Evolutionary conservation across 2,888 invertebrate species (phyloP).

Genomic region (Exephanes ischioxanthus): DNA sequence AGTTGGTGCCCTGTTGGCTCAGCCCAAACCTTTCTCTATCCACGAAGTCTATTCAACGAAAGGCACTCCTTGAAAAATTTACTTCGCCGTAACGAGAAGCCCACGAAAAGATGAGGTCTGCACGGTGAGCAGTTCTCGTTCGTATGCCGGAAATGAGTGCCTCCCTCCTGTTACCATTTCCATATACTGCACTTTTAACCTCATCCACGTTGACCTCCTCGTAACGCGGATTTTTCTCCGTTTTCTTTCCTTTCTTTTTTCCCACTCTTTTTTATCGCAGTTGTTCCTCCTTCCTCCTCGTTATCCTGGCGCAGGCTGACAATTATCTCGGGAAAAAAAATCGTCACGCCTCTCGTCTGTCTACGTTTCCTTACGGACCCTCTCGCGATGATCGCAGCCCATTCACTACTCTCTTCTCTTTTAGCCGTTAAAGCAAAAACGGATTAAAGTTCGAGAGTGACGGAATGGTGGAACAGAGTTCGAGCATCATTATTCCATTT

Average conservation of each 20-base stretch:
- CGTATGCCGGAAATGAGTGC: slow-evolving; percentile 51
- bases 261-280: slow-evolving; percentile 24
- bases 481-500: slow-evolving; percentile 45
- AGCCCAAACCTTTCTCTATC: slow-evolving; percentile 34
- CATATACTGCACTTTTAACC: slow-evolving; percentile 15
- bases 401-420: slow-evolving; percentile 34
- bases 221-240: slow-evolving; percentile 26
- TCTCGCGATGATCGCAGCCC: slow-evolving; percentile 31
- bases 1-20: slow-evolving; percentile 18
- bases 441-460: neutral
- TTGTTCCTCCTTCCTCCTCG: slow-evolving; percentile 33
- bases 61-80: slow-evolving; percentile 79
- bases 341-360: slow-evolving; percentile 51
- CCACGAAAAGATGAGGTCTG: slow-evolving; percentile 75
- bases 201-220: slow-evolving; percentile 24
- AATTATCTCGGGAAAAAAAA: slow-evolving; percentile 59
- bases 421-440: slow-evolving; percentile 1
- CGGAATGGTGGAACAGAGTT: slow-evolving; percentile 20
- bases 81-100: slow-evolving; percentile 78
- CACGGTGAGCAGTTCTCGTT: slow-evolving; percentile 53
- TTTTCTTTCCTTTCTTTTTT: slow-evolving; percentile 1
- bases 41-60: slow-evolving; percentile 75
- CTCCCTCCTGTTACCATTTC: slow-evolving; percentile 26
- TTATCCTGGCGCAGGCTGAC: slow-evolving; percentile 53
- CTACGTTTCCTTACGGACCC: slow-evolving; percentile 19